Conservation (phyloP, 2,888 invertebrate species). For the Drosophila nigricruria region DNA sequence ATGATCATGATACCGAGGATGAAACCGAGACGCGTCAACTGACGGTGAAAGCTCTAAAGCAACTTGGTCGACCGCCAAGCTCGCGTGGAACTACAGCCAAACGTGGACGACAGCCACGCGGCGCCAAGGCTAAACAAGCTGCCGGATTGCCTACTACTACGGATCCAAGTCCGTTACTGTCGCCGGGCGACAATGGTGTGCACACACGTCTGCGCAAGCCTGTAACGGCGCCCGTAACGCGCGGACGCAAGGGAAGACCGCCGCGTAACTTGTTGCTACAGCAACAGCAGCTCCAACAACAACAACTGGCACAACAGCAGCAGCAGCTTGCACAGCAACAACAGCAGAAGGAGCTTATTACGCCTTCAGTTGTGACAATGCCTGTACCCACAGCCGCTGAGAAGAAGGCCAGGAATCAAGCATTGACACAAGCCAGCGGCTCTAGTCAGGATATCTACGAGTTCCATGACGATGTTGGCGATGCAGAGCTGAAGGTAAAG, state of each 20-base stretch:
- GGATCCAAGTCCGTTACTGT: constrained; percentile 34
- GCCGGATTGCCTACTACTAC: constrained; percentile 45
- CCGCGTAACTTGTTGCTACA: constrained; percentile 83
- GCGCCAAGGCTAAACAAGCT: constrained; percentile 76
- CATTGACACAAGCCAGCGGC: constrained; percentile 61
- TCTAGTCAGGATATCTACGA: constrained; percentile 92
- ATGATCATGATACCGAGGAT: constrained; percentile 85
- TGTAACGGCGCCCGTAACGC: constrained; percentile 71
- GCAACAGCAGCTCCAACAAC: constrained; percentile 74
- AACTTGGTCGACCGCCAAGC: constrained; percentile 69
- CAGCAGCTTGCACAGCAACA: constrained; percentile 40
- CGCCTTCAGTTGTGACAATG: constrained; percentile 26
- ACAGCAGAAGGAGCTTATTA: constrained; percentile 35
- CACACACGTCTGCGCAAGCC: constrained; percentile 87
- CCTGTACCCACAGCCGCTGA: constrained; percentile 76
- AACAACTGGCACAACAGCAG: constrained; percentile 56
- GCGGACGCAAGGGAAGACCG: constrained; percentile 86
- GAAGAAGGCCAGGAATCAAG: constrained; percentile 82
- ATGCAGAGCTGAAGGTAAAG: constrained; percentile 87
- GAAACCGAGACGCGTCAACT: constrained; percentile 78
- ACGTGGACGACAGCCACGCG: constrained; percentile 82
- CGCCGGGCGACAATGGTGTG: constrained; percentile 85
- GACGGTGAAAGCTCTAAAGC: constrained; percentile 41
- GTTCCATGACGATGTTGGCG: constrained; percentile 95
- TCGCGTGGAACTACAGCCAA: constrained; percentile 73